Base-by-base conservation (phyloP, 2,888 invertebrate species). In the Desoria tigrina region DNA sequence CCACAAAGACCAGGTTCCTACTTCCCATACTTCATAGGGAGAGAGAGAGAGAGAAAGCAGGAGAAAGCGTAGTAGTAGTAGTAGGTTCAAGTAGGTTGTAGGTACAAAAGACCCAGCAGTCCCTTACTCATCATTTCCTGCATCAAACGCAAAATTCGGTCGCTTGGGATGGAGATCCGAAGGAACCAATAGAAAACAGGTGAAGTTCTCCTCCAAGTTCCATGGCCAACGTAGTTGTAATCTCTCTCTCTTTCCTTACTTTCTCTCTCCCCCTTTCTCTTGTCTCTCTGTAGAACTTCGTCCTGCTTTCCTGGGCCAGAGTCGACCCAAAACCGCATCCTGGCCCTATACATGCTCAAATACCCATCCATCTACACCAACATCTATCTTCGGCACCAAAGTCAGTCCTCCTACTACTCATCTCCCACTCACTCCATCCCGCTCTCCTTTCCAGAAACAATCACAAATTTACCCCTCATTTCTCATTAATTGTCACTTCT, bases 51-150 rank as follows among this genome's bases (percentile, higher is more conserved):
- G n/a, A n/a, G n/a, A n/a, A 62, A 50, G 39, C 18, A 45, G 21
- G 18, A 51, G 26, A 14, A 14, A 14, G 9, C 39, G 39, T 9
- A 51, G 26, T 23, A 4, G 51, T 16, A 27, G 27, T 18, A 49
- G 49, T 18, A 49, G 18, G 18, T 7, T 7, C 9, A 39, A 9
- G 39, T 39, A 39, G 16, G 9, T 39, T 39, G 9, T 11, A 16
- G 45, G 16, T 18, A 45, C 45, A 3, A 45, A 45, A 45, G 42
- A 65, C 53, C 63, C 61, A 65, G n/a, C n/a, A n/a, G 66, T 73
- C 67, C 70, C 73, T 73, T 68, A 75, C 73, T 75, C 75, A 75
- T 75, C 72, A 73, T 73, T 73, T 75, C 69, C 72, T 65, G 66
- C 66, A 71, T 71, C 69, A 73, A 71, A 69, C 65, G 64, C 61